Evolutionary conservation across 2,797 vertebrate species (phyloP), one percentile per base, ranked within the genome.

Genomic region (Graptemys geographica): DNA sequence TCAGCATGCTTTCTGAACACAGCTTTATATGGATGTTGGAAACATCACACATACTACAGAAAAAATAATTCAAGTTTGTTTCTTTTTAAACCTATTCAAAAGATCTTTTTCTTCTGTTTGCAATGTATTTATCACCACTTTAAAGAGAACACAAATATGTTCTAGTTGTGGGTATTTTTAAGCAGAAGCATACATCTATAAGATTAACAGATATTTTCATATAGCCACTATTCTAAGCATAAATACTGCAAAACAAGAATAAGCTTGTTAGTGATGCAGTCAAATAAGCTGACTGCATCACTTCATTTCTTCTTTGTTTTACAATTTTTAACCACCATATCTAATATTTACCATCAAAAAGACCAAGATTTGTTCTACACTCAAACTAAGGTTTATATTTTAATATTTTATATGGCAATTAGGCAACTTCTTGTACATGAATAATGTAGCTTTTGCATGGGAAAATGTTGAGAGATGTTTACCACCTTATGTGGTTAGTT

Each of bases 401-500:
- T 47, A 72, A 72, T 72, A 72, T 72, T 72, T 41, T 72, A 72
- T 25, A 11, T 72, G 37, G 37, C 19, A 41, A 41, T 21, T 37
- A 78, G 44, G 74, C 27, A 49, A 72, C 37, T 72, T 11, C 18
- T 72, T 41, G 19, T 72, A 72, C 19, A 72, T 41, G 27, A 78
- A 78, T 31, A 27, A 78, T 31, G 27, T 78, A 31, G 12, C 4
- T 84, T 90, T 72, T 82, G 15, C 23, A 86, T 57, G 89, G 31
- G 6, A 91, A 59, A 82, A 51, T 23, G 27, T 0, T 72, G 23
- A 69, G 11, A 90, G 15, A 87, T 55, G 6, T 4, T 57, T 28
- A 21, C 37, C 1, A 18, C 74, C 6, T 47, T 44, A 57, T 1
- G 11, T 78, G 84, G 9, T 0, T 9, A n/a, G 3, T 37, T 86